phyloP scores from a whole-genome alignment of 2,797 vertebrate species.

The Pagetopsis macropterus region DNA sequence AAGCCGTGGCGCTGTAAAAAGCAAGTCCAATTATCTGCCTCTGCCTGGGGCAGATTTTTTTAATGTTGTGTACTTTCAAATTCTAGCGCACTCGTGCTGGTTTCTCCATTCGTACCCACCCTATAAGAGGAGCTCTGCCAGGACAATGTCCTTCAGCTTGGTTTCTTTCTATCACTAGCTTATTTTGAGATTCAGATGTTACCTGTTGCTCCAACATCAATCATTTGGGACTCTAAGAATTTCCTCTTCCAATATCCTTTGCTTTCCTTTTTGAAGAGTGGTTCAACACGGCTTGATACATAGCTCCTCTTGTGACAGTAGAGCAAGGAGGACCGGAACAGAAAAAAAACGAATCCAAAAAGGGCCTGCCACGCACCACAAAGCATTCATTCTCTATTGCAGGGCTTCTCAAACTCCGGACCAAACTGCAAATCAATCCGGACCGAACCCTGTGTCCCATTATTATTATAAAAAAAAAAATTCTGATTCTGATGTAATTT shows the following conservation, averaged over 20 bases:
- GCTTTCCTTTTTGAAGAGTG: slow-evolving; percentile 33
- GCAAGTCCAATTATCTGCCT: too few species aligned
- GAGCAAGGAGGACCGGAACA: slow-evolving; percentile 5
- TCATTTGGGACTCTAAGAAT: slow-evolving; percentile 41
- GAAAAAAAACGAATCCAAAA: slow-evolving; percentile 17
- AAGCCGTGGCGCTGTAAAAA: too few species aligned
- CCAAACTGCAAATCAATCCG: too few species aligned
- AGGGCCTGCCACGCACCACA: neutral
- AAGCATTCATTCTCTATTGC: neutral
- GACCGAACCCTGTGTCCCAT: too few species aligned
- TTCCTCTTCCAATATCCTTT: slow-evolving; percentile 43
- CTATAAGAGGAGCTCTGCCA: neutral
- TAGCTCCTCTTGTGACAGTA: slow-evolving; percentile 34
- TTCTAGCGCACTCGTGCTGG: too few species aligned
- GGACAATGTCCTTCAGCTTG: slow-evolving; percentile 16
- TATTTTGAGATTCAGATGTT: slow-evolving; percentile 32
- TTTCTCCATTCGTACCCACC: too few species aligned
- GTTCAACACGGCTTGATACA: slow-evolving; percentile 22
- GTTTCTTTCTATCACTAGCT: slow-evolving; percentile 16
- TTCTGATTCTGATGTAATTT: too few species aligned
- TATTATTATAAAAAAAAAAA: too few species aligned
- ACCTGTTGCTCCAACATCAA: slow-evolving; percentile 44
- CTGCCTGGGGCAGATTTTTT: too few species aligned
- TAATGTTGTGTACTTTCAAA: too few species aligned
- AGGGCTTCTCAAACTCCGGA: too few species aligned